Conservation (phyloP, 2,888 invertebrate genomes). For the Callinectes sapidus region DNA sequence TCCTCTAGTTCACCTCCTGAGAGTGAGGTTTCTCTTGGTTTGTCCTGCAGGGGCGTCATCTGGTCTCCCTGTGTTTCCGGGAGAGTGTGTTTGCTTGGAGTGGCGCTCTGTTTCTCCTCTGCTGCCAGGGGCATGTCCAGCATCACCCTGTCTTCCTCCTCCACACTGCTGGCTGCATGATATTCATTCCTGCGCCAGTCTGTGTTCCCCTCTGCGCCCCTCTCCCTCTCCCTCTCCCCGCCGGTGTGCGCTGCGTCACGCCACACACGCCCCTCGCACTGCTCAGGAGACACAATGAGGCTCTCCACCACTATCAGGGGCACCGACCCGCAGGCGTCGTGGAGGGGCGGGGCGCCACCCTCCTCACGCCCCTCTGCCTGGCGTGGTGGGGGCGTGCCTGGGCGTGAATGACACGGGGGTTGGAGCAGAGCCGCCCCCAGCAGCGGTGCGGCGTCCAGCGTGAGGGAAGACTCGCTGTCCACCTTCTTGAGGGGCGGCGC, state of each 20-base stretch:
- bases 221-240: not conserved
- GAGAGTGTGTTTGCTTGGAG: not conserved
- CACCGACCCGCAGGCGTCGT: not conserved
- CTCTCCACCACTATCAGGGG: not conserved
- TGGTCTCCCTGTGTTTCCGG: not conserved
- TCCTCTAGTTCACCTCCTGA: not conserved
- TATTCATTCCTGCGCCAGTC: not conserved
- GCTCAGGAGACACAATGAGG: not conserved
- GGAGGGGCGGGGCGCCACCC: not conserved
- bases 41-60: not conserved
- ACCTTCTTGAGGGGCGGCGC: not conserved
- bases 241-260: not conserved
- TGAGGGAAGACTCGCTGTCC: conserved; percentile 11
- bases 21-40: not conserved
- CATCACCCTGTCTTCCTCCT: not conserved
- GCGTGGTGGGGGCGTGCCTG: not conserved
- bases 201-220: not conserved
- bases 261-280: not conserved
- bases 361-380: not conserved
- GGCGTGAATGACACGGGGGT: not conserved
- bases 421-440: not conserved
- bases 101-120: not conserved
- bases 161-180: not conserved
- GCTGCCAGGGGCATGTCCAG: not conserved
- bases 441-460: not conserved